Percentiles rank a stretch among this genome's conserved stretches.
phyloP scores from a whole-genome alignment of 2,113 vertebrate species.

The Eurystomus gularis region DNA sequence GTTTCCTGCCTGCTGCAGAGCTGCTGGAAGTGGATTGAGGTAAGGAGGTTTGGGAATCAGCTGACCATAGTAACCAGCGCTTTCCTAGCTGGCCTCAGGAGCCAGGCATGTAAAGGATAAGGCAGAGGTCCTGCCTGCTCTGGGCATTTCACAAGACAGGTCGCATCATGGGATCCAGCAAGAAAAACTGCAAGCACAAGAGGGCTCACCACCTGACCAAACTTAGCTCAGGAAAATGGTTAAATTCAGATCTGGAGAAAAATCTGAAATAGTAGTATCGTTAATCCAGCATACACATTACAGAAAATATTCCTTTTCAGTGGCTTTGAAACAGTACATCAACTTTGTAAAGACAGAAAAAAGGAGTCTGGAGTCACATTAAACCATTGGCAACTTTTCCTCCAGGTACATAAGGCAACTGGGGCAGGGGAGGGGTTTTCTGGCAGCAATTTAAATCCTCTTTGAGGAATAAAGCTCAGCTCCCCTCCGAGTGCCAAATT shows the following conservation, averaged over 20 bases:
- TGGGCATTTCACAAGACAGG: not conserved
- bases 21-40: not conserved
- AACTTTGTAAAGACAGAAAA: not conserved
- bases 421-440: not conserved
- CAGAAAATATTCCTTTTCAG: not conserved
- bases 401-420: not conserved
- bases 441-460: not conserved
- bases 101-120: not conserved
- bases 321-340: not conserved
- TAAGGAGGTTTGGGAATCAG: not conserved
- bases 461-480: not conserved
- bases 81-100: not conserved
- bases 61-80: not conserved
- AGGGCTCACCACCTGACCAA: not conserved
- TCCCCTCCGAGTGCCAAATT: not conserved
- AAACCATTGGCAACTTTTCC: not conserved
- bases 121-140: not conserved
- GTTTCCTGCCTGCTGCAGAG: conserved; percentile 1
- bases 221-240: not conserved
- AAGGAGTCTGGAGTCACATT: not conserved
- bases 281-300: not conserved
- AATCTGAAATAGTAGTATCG: not conserved
- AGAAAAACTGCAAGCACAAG: not conserved
- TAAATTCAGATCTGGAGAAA: not conserved
- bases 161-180: not conserved